Evolutionary conservation across 2,888 invertebrate species (phyloP).

Genomic region (Gordius sp.): DNA sequence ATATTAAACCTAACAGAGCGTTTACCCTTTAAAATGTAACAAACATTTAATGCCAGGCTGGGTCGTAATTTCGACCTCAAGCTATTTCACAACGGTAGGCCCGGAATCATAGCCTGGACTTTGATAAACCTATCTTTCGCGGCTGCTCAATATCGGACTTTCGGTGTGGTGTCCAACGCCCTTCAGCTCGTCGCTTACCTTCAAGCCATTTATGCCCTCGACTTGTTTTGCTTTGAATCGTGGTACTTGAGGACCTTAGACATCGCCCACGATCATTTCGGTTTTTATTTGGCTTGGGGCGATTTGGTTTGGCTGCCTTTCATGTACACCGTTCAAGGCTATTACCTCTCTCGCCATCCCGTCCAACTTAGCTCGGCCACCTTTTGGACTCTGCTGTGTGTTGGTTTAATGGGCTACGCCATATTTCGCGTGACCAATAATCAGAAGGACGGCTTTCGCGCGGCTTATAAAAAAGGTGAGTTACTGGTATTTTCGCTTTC

Average conservation of each 20-base stretch:
- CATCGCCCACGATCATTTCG: slow-evolving; percentile 35
- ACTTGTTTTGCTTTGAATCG: slow-evolving; percentile 37
- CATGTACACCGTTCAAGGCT: slow-evolving; percentile 28
- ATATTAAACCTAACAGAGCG: background rate
- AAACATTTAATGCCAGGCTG: background rate
- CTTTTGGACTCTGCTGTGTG: slow-evolving; percentile 18
- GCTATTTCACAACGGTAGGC: slow-evolving; percentile 28
- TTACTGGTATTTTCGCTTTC: too few relatives aligned
- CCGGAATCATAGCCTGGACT: slow-evolving; percentile 29
- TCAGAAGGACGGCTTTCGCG: slow-evolving; percentile 5
- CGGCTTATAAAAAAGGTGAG: background rate
- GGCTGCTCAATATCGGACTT: background rate
- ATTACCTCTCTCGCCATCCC: slow-evolving; percentile 31
- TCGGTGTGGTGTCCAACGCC: background rate
- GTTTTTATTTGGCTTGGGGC: slow-evolving; percentile 25
- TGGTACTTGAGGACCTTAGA: slow-evolving; percentile 36
- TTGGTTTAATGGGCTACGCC: background rate
- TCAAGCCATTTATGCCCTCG: slow-evolving; percentile 31
- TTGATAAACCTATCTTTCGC: slow-evolving; percentile 27
- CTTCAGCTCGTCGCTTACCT: background rate
- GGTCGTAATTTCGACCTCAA: slow-evolving; percentile 25
- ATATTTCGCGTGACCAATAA: slow-evolving; percentile 8
- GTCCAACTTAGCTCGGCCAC: slow-evolving; percentile 23
- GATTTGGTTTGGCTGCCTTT: slow-evolving; percentile 23
- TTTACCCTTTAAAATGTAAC: too few relatives aligned